Conservation (phyloP, 1,140 invertebrate genomes). For the Rhagoletis zephyria region DNA sequence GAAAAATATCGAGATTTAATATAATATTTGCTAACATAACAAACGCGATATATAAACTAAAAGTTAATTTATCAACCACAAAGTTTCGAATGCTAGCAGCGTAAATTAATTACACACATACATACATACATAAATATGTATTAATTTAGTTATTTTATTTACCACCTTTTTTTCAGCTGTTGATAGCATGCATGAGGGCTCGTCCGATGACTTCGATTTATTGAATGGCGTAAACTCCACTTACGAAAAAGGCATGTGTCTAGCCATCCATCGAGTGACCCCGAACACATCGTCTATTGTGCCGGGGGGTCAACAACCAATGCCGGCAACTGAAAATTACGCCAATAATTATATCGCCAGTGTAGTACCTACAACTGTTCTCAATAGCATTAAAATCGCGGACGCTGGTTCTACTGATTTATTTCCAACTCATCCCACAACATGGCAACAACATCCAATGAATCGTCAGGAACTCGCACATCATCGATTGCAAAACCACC, state of each 20-base stretch:
- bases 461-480: constrained; percentile 54
- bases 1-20: no score
- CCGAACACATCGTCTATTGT: not conserved
- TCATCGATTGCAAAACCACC: constrained; percentile 55
- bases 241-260: constrained; percentile 54
- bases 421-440: constrained; percentile 55
- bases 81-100: no score
- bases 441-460: constrained; percentile 61
- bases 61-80: no score
- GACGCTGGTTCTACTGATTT: constrained; percentile 55
- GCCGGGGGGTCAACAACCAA: not conserved
- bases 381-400: constrained; percentile 24
- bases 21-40: no score
- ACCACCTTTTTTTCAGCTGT: constrained; percentile 55
- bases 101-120: no score
- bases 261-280: constrained; percentile 2
- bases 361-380: constrained; percentile 4
- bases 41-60: no score
- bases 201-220: constrained; percentile 57
- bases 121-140: not conserved
- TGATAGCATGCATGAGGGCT: constrained; percentile 60
- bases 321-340: not conserved
- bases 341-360: not conserved
- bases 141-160: constrained; percentile 27
- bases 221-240: constrained; percentile 46